phyloP scores from a whole-genome alignment of 1,140 invertebrate genomes.

The Colletes latitarsis region DNA sequence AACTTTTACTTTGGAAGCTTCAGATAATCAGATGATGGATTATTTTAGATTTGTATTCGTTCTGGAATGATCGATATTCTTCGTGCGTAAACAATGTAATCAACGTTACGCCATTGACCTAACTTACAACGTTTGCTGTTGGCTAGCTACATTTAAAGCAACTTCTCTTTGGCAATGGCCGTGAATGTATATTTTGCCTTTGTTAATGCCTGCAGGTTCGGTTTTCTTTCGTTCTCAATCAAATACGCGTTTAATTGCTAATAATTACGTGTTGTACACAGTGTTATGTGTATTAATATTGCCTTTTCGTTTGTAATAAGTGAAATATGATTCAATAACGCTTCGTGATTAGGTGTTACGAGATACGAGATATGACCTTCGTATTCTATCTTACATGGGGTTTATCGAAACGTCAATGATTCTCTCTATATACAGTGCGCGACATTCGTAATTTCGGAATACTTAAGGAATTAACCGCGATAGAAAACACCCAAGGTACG shows the following conservation, averaged over 20 bases:
- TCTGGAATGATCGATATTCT: neutral
- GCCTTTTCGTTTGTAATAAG: neutral
- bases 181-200: neutral
- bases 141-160: slow-evolving; percentile 18
- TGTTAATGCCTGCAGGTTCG: neutral
- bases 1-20: neutral
- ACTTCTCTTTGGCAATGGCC: slow-evolving; percentile 22
- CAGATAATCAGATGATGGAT: slow-evolving; percentile 1
- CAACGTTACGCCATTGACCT: slow-evolving; percentile 24
- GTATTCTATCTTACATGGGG: neutral
- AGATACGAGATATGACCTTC: neutral
- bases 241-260: neutral
- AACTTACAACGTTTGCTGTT: slow-evolving; percentile 22
- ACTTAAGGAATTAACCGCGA: neutral
- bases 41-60: neutral
- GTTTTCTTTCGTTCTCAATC: neutral
- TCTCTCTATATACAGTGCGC: neutral
- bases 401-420: neutral
- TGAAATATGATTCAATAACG: slow-evolving; percentile 2
- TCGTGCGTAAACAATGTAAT: slow-evolving; percentile 8
- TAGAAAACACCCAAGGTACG: neutral
- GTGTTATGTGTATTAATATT: neutral
- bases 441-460: neutral
- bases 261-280: neutral
- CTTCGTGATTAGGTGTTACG: neutral